Conservation (phyloP, 2,888 invertebrate genomes). For the Sclerodermus sp. region DNA sequence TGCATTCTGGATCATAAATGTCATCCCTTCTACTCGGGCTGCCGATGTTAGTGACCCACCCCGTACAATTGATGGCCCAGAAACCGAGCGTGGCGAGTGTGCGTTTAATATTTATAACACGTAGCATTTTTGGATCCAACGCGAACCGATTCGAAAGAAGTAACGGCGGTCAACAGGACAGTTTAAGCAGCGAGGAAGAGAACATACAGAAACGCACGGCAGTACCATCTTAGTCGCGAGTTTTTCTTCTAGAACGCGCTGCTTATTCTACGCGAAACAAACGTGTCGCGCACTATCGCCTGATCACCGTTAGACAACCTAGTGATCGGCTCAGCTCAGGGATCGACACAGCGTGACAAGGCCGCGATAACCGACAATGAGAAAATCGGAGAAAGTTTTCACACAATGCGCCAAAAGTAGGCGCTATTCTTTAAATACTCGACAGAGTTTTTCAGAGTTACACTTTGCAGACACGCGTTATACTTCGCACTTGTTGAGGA, state of each 20-base stretch:
- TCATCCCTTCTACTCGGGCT: no score
- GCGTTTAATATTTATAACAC: constrained; percentile 17
- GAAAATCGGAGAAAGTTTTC: constrained; percentile 40
- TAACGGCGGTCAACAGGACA: constrained; percentile 23
- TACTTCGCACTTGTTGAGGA: no score
- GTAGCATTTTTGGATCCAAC: constrained; percentile 28
- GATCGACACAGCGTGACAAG: background rate
- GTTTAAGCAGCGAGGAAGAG: constrained; percentile 11
- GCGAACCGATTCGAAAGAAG: constrained; percentile 30
- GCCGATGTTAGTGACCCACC: background rate
- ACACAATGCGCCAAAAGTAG: constrained; percentile 2
- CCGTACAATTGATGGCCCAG: constrained; percentile 22
- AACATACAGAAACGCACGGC: background rate
- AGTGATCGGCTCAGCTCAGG: constrained; percentile 19
- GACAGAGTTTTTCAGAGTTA: no score
- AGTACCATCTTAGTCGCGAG: no score
- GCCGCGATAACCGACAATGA: background rate
- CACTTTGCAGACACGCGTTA: no score
- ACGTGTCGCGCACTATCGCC: constrained; percentile 12
- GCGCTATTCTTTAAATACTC: no score
- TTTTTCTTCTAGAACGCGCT: no score
- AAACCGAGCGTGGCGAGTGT: constrained; percentile 6
- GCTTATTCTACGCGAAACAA: background rate
- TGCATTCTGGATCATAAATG: no score
- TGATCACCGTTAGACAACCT: constrained; percentile 38